Evolutionary conservation across 2,797 vertebrate species (phyloP).

Genomic region (Siniperca undulata): DNA sequence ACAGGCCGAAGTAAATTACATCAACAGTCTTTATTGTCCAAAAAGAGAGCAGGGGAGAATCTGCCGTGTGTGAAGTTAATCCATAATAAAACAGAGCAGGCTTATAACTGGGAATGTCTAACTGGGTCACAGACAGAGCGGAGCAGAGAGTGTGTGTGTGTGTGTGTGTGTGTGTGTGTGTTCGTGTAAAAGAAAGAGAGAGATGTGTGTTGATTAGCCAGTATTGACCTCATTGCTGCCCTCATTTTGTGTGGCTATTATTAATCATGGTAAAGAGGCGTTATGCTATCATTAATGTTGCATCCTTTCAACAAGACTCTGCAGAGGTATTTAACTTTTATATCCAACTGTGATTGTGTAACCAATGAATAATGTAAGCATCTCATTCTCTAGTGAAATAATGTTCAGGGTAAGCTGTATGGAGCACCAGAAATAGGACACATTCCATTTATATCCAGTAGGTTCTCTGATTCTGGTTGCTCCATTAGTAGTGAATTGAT

Average conservation of each 20-base stretch:
- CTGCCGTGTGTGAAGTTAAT: conserved; percentile 68
- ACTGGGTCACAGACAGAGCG: conserved; percentile 83
- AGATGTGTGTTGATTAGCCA: conserved; percentile 70
- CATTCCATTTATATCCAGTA: too few relatives aligned
- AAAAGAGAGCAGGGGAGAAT: conserved; percentile 45
- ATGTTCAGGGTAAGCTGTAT: conserved; percentile 1
- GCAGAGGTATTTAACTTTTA: neutral
- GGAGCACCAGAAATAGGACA: too few relatives aligned
- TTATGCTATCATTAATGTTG: conserved; percentile 20
- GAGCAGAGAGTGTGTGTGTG: conserved; percentile 30
- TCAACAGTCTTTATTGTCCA: conserved; percentile 14
- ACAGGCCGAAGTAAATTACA: conserved; percentile 2
- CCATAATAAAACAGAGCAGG: conserved; percentile 81
- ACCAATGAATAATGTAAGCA: conserved; percentile 45
- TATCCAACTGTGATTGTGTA: conserved; percentile 3
- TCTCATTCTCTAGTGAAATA: conserved; percentile 29
- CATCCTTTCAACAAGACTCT: conserved; percentile 3
- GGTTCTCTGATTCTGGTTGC: too few relatives aligned
- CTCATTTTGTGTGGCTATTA: conserved; percentile 64
- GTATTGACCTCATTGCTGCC: conserved; percentile 71
- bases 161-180: conserved; percentile 19
- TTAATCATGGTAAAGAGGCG: conserved; percentile 33
- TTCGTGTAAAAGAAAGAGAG: conserved; percentile 16
- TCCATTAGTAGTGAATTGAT: conserved; percentile 19
- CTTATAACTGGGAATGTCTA: conserved; percentile 80